Conservation (phyloP, 2,888 invertebrate species). For the Papilio protenor region DNA sequence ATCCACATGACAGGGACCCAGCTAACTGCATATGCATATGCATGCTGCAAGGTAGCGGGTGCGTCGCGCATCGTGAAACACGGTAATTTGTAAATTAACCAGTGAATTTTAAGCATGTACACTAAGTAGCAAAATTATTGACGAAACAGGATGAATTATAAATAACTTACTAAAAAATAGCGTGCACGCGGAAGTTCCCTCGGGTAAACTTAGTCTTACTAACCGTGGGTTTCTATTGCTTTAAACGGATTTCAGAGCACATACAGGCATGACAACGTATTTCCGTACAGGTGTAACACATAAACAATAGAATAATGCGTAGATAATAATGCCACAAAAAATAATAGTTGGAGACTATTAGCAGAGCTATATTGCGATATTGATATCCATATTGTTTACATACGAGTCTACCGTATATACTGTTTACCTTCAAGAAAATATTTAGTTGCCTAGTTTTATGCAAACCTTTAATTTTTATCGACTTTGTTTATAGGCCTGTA, state of each 20-base stretch:
- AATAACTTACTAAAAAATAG: background rate
- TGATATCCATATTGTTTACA: slow-evolving; percentile 16
- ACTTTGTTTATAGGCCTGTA: slow-evolving; percentile 10
- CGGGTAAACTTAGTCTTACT: background rate
- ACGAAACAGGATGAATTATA: background rate
- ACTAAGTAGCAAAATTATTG: background rate
- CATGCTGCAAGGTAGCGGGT: slow-evolving; percentile 48
- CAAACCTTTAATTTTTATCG: slow-evolving; percentile 13
- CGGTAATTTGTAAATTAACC: slow-evolving; percentile 46
- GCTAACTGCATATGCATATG: no score
- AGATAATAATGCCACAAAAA: background rate
- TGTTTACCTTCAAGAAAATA: slow-evolving; percentile 16
- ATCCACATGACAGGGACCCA: slow-evolving; percentile 51
- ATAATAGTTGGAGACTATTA: background rate
- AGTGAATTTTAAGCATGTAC: background rate
- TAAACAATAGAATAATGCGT: background rate
- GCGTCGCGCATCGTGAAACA: slow-evolving; percentile 44
- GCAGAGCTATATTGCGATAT: background rate
- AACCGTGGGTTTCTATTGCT: background rate
- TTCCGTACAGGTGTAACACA: background rate
- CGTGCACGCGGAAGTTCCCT: background rate
- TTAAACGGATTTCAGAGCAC: background rate
- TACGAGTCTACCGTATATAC: background rate
- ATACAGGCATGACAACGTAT: background rate
- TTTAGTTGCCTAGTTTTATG: slow-evolving; percentile 9